phyloP scores from a whole-genome alignment of 1,140 invertebrate species.

The Pentalonia nigronervosa region DNA sequence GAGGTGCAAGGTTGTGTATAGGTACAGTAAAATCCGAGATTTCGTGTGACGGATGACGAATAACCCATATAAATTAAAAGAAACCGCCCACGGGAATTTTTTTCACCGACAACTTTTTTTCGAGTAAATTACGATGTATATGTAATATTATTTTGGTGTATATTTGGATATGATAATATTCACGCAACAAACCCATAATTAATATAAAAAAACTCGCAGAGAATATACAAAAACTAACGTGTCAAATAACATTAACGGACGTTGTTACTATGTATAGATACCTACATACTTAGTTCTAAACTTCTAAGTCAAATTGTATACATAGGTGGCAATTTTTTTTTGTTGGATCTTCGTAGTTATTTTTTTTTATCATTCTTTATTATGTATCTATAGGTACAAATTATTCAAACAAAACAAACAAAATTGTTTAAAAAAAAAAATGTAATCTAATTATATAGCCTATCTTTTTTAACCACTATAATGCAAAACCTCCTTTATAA shows the following conservation, averaged over 20 bases:
- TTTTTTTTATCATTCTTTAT: not conserved
- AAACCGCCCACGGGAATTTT: constrained; percentile 27
- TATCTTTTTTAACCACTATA: too few species aligned
- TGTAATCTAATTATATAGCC: too few species aligned
- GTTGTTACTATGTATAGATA: not conserved
- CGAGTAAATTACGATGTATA: not conserved
- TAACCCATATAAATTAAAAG: constrained; percentile 26
- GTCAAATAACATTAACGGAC: not conserved
- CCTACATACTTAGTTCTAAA: not conserved
- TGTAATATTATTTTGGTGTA: not conserved
- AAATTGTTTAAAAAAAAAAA: too few species aligned
- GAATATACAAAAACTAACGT: not conserved
- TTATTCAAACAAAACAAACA: too few species aligned
- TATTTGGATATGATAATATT: not conserved
- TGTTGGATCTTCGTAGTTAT: not conserved
- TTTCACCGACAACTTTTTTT: not conserved
- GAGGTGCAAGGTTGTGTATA: not conserved
- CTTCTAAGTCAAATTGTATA: not conserved
- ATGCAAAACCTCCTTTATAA: too few species aligned
- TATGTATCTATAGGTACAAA: not conserved
- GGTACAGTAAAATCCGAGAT: not conserved
- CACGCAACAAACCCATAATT: not conserved
- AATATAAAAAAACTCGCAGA: not conserved
- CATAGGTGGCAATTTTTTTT: not conserved
- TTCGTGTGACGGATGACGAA: constrained; percentile 35